Percentiles rank a stretch among this genome's conserved stretches.
phyloP scores from a whole-genome alignment of 2,797 vertebrate genomes.

The Platyrinchus mystaceus region DNA sequence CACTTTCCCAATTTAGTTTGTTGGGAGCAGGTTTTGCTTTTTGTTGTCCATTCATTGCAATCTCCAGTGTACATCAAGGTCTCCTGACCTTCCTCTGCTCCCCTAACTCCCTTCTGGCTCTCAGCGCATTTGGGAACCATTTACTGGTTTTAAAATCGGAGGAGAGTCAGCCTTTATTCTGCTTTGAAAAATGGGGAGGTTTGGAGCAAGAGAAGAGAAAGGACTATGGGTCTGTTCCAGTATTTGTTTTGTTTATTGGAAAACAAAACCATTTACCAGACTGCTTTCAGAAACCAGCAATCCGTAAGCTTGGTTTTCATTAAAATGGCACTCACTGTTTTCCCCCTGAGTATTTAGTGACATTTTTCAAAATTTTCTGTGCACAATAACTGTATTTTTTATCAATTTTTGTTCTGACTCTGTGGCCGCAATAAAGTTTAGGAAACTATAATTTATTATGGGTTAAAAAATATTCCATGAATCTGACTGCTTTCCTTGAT shows the following conservation, averaged over 20 bases:
- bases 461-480: slow-evolving; percentile 1
- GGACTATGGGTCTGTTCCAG: background rate
- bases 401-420: slow-evolving; percentile 27
- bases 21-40: slow-evolving; percentile 33
- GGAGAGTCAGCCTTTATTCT: background rate
- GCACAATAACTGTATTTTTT: background rate
- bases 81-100: background rate
- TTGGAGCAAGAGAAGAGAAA: background rate
- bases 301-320: slow-evolving; percentile 35
- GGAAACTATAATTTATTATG: slow-evolving; percentile 37
- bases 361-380: slow-evolving; percentile 20
- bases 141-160: background rate
- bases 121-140: background rate
- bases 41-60: background rate
- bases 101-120: background rate
- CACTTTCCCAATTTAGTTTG: slow-evolving; percentile 51
- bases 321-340: background rate
- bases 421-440: slow-evolving; percentile 16
- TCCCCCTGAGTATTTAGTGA: slow-evolving; percentile 12
- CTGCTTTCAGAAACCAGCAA: slow-evolving; percentile 21
- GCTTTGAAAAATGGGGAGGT: background rate
- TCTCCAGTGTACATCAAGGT: background rate
- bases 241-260: slow-evolving; percentile 49
- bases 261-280: slow-evolving; percentile 46
- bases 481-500: slow-evolving; percentile 35